Percentiles rank a stretch among this genome's conserved stretches.
Evolutionary conservation across 2,113 vertebrate species (phyloP).

Genomic region (Sebastes schlegelii): DNA sequence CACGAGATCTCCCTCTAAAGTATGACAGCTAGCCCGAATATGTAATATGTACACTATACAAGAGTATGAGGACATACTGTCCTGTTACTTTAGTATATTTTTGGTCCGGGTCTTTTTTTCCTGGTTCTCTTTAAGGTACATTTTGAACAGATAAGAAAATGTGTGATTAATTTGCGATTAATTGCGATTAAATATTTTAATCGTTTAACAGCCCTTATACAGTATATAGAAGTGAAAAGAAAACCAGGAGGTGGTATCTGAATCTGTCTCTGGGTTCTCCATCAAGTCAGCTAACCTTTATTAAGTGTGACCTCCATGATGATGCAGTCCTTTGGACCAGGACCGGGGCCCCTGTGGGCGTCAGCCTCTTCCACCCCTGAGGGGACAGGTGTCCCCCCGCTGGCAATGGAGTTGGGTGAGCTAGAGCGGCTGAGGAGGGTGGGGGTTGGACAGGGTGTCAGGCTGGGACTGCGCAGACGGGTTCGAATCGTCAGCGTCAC

Average conservation of each 20-base stretch:
- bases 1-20: neutral
- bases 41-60: neutral
- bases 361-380: constrained; percentile 82
- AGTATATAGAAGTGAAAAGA: neutral
- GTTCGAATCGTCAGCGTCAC: constrained; percentile 95
- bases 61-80: neutral
- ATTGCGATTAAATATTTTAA: no score
- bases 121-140: no score
- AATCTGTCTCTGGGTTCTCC: neutral
- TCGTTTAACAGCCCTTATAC: no score
- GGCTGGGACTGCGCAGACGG: constrained; percentile 93
- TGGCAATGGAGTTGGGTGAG: constrained; percentile 89
- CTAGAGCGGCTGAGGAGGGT: constrained; percentile 92
- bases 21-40: neutral
- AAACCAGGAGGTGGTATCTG: neutral
- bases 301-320: constrained; percentile 96
- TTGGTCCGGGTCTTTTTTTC: neutral
- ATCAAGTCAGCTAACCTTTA: constrained; percentile 86
- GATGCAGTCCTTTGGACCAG: constrained; percentile 93
- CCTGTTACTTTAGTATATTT: neutral
- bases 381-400: constrained; percentile 65
- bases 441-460: constrained; percentile 91
- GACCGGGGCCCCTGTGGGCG: constrained; percentile 81
- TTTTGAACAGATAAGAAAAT: no score
- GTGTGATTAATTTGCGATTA: no score